Percentiles rank a stretch among this genome's conserved stretches.
Conservation (phyloP, 2,797 vertebrate genomes). For the Potorous gilbertii region DNA sequence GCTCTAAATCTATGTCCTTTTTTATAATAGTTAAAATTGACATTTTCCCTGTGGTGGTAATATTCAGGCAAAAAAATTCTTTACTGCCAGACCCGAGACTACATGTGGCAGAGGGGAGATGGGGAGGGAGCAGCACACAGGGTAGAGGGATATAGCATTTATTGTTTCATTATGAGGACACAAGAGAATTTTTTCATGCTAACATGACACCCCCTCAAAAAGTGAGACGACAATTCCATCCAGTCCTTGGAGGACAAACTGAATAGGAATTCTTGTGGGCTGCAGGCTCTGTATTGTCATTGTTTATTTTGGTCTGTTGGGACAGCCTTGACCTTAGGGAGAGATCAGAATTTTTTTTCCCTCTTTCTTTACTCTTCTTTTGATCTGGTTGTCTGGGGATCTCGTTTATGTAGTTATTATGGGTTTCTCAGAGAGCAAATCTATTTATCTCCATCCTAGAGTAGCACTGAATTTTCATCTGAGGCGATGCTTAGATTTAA, state of each 20-base stretch:
- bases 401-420: background rate
- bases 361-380: slow-evolving; percentile 37
- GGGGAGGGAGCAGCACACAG: background rate
- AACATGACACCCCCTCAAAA: slow-evolving; percentile 7
- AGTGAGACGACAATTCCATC: slow-evolving; percentile 30
- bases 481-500: slow-evolving; percentile 25
- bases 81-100: background rate
- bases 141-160: slow-evolving; percentile 29
- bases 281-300: slow-evolving; percentile 2
- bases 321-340: slow-evolving; percentile 32
- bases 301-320: slow-evolving; percentile 2
- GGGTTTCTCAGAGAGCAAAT: background rate
- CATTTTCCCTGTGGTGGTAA: slow-evolving; percentile 39
- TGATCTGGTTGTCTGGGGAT: slow-evolving; percentile 15
- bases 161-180: slow-evolving; percentile 23
- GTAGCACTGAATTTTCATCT: slow-evolving; percentile 26
- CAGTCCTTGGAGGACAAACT: slow-evolving; percentile 3
- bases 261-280: slow-evolving; percentile 1
- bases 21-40: slow-evolving; percentile 17
- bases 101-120: background rate
- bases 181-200: slow-evolving; percentile 6
- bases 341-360: background rate
- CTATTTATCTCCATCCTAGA: background rate
- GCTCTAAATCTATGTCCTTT: background rate
- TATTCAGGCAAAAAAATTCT: background rate